These are phyloP conservation scores for Onychostoma macrolepis DNA, from an alignment of 2,113 vertebrate genomes.

Conservation along the genomic window DNA sequence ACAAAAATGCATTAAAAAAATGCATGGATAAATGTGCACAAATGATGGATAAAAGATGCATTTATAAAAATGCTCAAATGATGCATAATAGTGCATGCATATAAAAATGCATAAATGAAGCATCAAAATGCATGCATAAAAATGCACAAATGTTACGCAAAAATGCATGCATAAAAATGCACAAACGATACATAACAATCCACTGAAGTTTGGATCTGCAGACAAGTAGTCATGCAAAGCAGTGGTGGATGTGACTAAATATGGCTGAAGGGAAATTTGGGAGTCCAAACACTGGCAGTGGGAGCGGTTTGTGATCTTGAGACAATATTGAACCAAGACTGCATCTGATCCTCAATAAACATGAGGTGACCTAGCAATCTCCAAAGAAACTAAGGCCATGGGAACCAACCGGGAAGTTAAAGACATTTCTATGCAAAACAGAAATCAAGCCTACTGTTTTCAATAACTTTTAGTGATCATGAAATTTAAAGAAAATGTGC, in stretches of 20 bases:
- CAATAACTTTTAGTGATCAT: neutral
- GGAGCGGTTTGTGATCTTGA: conserved; percentile 53
- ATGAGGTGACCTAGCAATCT: neutral
- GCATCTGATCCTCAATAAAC: conserved; percentile 10
- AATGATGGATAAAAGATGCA: neutral
- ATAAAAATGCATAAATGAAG: neutral
- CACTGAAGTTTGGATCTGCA: neutral
- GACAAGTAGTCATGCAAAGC: neutral
- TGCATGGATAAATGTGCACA: neutral
- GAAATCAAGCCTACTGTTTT: neutral
- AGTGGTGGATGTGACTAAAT: conserved; percentile 10
- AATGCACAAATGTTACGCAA: neutral
- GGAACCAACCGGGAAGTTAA: neutral
- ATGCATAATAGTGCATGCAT: neutral
- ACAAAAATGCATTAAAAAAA: neutral
- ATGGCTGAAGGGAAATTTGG: conserved; percentile 24
- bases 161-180: neutral
- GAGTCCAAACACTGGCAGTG: conserved; percentile 52
- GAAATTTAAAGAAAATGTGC: neutral
- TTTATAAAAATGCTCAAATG: neutral
- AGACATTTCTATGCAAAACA: neutral
- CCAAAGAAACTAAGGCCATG: neutral
- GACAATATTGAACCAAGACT: conserved; percentile 65
- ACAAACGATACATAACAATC: neutral
- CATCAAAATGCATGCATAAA: neutral